Conservation (phyloP, 92 coral and sea anemone genomes). For the Porites cylindrica region DNA sequence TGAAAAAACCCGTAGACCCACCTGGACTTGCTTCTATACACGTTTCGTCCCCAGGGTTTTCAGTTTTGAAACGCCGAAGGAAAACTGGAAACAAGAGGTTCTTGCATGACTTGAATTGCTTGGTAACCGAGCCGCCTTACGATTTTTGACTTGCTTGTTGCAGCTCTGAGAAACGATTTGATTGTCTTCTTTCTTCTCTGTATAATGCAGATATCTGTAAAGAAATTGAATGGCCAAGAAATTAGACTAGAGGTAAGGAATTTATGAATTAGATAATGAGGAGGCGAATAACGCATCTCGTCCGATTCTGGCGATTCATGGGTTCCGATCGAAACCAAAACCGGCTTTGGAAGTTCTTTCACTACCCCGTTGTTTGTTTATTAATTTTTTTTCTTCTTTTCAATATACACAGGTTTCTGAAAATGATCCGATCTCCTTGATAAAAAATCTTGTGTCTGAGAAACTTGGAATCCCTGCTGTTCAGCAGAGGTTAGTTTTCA, state of each 20-base stretch:
- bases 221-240: constrained; percentile 83
- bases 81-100: too few species aligned
- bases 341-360: background rate
- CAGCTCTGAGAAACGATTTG: background rate
- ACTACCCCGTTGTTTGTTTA: too few species aligned
- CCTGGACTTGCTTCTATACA: fast-evolving
- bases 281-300: background rate
- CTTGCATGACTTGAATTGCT: background rate
- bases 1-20: too few species aligned
- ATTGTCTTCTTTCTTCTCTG: background rate
- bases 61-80: too few species aligned
- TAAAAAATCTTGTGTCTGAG: constrained; percentile 72
- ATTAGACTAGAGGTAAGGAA: constrained; percentile 74
- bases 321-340: background rate
- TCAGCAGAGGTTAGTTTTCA: constrained; percentile 81
- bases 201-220: constrained; percentile 77
- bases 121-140: constrained; percentile 13
- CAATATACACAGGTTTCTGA: constrained; percentile 67
- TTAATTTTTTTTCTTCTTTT: too few species aligned
- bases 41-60: too few species aligned
- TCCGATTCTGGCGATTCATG: background rate
- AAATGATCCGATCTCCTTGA: constrained; percentile 66
- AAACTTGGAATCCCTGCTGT: constrained; percentile 69
- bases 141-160: background rate
- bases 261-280: background rate